These are phyloP conservation scores for Calephelis nemesis DNA, from an alignment of 1,140 invertebrate species.

Conservation along the genomic window DNA sequence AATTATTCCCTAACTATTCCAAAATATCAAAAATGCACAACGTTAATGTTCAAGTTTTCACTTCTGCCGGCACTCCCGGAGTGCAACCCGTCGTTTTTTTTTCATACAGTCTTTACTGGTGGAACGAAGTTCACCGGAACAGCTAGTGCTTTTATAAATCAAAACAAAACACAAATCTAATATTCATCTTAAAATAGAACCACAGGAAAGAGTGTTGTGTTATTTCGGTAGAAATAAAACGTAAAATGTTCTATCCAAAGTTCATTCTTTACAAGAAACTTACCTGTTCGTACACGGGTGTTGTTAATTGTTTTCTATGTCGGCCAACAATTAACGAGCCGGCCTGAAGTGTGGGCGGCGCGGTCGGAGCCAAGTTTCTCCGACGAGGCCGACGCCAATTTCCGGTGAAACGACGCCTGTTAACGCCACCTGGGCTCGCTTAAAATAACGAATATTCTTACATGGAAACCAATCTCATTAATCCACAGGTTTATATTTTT, in stretches of 20 bases:
- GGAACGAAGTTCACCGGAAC: too few species aligned
- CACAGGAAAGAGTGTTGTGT: neutral
- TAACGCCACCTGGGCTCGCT: conserved; percentile 50
- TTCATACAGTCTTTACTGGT: too few species aligned
- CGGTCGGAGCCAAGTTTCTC: conserved; percentile 39
- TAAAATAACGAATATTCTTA: conserved; percentile 48
- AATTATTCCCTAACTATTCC: too few species aligned
- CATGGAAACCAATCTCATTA: conserved; percentile 18
- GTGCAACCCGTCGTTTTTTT: too few species aligned
- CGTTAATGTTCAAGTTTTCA: too few species aligned
- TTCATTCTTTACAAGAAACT: conserved; percentile 20
- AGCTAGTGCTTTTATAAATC: too few species aligned
- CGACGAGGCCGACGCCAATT: conserved; percentile 50
- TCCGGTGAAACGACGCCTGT: conserved; percentile 52
- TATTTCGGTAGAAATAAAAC: conserved; percentile 1
- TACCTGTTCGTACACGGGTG: conserved; percentile 29
- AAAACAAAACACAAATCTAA: too few species aligned
- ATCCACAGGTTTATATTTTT: neutral
- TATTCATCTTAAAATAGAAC: too few species aligned
- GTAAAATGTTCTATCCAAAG: conserved; percentile 11
- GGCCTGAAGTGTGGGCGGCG: conserved; percentile 28
- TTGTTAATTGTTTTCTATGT: conserved; percentile 55
- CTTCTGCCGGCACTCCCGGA: too few species aligned
- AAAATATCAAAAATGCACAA: too few species aligned
- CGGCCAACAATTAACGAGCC: conserved; percentile 48